Percentiles rank a stretch among this genome's conserved stretches.
Conservation (phyloP, 2,113 vertebrate genomes). For the Channa maculata region DNA sequence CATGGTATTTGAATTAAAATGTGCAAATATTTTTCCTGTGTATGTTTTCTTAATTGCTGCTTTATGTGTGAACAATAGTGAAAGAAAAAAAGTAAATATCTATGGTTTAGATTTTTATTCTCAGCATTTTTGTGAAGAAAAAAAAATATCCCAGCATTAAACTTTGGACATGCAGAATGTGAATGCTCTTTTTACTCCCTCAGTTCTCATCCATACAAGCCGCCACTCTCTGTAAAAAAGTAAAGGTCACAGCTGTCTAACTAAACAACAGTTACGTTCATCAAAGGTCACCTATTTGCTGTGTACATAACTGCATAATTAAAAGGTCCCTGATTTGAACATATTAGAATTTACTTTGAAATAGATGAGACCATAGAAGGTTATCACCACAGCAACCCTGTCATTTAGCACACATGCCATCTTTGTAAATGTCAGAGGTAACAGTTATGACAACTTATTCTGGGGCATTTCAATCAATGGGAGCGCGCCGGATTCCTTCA, state of each 20-base stretch:
- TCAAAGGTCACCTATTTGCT: slow-evolving; percentile 62
- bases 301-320: slow-evolving; percentile 61
- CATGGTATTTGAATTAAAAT: background rate
- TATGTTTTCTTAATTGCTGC: background rate
- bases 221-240: slow-evolving; percentile 10
- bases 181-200: background rate
- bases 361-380: slow-evolving; percentile 35
- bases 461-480: slow-evolving; percentile 31
- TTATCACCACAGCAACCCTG: slow-evolving; percentile 60
- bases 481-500: slow-evolving; percentile 19
- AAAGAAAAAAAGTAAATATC: background rate
- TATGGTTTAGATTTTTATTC: background rate
- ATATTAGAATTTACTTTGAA: slow-evolving; percentile 42
- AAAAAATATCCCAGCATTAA: slow-evolving; percentile 1
- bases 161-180: background rate
- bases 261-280: slow-evolving; percentile 53
- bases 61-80: background rate
- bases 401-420: slow-evolving; percentile 34
- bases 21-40: slow-evolving; percentile 8
- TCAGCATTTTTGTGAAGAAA: background rate
- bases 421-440: slow-evolving; percentile 54
- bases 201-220: background rate
- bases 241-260: slow-evolving; percentile 67
- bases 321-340: slow-evolving; percentile 59
- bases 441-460: slow-evolving; percentile 51